Evolutionary conservation across 2,888 invertebrate species (phyloP), one percentile per base, ranked within the genome.

Genomic region (Leuctra nigra): DNA sequence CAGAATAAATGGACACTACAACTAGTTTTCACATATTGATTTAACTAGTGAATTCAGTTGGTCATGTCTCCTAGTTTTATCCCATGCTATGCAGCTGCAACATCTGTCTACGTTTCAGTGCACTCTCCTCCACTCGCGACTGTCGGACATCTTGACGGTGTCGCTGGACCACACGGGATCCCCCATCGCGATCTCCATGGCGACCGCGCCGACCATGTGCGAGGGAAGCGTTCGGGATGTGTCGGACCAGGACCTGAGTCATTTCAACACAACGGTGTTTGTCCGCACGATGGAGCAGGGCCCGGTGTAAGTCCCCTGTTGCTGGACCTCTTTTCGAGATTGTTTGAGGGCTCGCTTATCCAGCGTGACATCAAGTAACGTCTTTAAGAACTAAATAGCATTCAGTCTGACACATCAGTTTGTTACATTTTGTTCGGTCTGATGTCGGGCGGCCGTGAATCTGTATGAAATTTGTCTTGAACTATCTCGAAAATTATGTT

Each of bases 201-300:
- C 62, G 14, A 80, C 81, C 38, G 78, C 73, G 59, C 72, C 74
- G n/a, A 70, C 70, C 35, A 68, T 71, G 11, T 75, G 75, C 65
- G 73, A 75, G 56, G 76, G 75, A 16, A 44, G 52, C 22, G 72
- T 74, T 35, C 68, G 71, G 54, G 69, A 69, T 1, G 62, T 70
- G 1, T 59, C 72, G 3, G 70, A 69, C 54, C 75, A 75, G 24
- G 53, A 62, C 44, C 66, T 77, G 6, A 75, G 76, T 55, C 73
- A 75, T 41, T 84, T 92, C 70, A 85, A 84, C 61, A 91, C 92
- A 0, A 84, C 82, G 64, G 84, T 94, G 25, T 81, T 84, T 64
- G 80, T 94, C 0, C 82, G 85, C 63, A 85, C 89, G 67, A 83
- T 90, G 46, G 89, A 91, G 67, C 77, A 81, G 63, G 94, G 91